phyloP scores from a whole-genome alignment of 2,113 vertebrate genomes.

The Riparia riparia region DNA sequence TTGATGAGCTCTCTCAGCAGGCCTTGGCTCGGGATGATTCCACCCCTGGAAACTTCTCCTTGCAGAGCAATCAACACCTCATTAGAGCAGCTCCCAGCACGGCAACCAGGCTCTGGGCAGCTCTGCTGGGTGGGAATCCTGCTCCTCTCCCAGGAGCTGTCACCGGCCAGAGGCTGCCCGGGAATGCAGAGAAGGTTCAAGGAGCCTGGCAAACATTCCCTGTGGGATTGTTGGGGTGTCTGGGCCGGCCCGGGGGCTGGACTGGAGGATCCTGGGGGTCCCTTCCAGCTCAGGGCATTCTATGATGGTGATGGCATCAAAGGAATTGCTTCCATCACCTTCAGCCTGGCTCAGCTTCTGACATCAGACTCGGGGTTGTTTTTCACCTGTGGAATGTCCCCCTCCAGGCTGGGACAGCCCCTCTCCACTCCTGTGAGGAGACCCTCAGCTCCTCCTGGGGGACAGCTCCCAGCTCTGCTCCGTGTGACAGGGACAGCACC shows the following conservation, averaged over 20 bases:
- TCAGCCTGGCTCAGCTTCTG: background rate
- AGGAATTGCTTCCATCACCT: constrained; percentile 1
- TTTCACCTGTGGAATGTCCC: background rate
- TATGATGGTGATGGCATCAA: background rate
- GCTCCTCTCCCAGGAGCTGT: background rate
- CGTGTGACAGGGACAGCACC: rapidly evolving
- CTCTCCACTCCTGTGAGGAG: background rate
- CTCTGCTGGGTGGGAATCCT: background rate
- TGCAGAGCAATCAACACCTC: background rate
- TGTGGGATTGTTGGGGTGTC: background rate
- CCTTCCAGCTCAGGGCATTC: background rate
- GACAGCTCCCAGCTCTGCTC: rapidly evolving
- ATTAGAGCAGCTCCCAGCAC: background rate
- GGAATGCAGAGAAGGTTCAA: background rate
- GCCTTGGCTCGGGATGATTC: background rate
- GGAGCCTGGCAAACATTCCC: background rate
- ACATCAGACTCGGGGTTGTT: background rate
- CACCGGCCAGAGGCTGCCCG: background rate
- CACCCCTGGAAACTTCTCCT: background rate
- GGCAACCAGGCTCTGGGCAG: background rate
- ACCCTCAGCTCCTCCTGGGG: background rate
- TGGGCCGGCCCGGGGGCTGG: background rate
- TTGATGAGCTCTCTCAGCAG: constrained; percentile 10
- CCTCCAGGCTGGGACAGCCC: background rate
- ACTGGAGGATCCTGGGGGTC: background rate